phyloP scores from a whole-genome alignment of 2,888 invertebrate genomes.

The Panorpa germanica region DNA sequence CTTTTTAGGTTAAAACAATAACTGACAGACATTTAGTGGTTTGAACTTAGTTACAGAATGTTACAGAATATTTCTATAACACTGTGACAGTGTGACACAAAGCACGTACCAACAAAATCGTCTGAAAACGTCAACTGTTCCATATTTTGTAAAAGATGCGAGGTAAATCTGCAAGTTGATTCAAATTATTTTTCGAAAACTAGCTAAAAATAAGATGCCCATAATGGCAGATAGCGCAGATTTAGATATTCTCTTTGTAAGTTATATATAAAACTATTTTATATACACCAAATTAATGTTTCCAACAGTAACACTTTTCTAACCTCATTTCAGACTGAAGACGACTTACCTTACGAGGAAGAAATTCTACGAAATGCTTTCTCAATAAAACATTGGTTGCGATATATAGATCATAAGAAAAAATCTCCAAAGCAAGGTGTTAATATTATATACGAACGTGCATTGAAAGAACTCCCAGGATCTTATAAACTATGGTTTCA shows the following conservation, averaged over 20 bases:
- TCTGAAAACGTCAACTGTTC: too few species aligned
- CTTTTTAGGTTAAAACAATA: too few species aligned
- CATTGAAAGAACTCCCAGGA: slow-evolving; percentile 90
- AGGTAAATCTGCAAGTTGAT: too few species aligned
- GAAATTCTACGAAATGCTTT: slow-evolving; percentile 94
- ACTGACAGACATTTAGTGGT: too few species aligned
- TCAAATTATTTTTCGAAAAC: too few species aligned
- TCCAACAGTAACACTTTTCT: background rate
- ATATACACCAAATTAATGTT: background rate
- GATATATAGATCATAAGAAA: slow-evolving; percentile 94
- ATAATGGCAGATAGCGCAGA: background rate
- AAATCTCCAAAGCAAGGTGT: slow-evolving; percentile 61
- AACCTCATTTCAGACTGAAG: slow-evolving; percentile 65
- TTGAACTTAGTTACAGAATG: too few species aligned
- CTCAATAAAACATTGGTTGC: slow-evolving; percentile 95
- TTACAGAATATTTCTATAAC: too few species aligned
- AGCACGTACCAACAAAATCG: too few species aligned
- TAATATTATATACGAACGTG: slow-evolving; percentile 88
- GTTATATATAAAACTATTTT: background rate
- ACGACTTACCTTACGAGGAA: slow-evolving; percentile 95
- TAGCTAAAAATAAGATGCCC: slow-evolving; percentile 5
- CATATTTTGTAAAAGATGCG: too few species aligned
- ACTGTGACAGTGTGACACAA: too few species aligned
- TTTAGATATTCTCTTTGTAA: slow-evolving; percentile 1
- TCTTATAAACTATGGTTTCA: slow-evolving; percentile 98